A percentile compares a stretch with the other conserved stretches of the same genome.
These are phyloP conservation scores for Rhodophaea formosa DNA, from an alignment of 2,888 invertebrate species.

Conservation along the genomic window DNA sequence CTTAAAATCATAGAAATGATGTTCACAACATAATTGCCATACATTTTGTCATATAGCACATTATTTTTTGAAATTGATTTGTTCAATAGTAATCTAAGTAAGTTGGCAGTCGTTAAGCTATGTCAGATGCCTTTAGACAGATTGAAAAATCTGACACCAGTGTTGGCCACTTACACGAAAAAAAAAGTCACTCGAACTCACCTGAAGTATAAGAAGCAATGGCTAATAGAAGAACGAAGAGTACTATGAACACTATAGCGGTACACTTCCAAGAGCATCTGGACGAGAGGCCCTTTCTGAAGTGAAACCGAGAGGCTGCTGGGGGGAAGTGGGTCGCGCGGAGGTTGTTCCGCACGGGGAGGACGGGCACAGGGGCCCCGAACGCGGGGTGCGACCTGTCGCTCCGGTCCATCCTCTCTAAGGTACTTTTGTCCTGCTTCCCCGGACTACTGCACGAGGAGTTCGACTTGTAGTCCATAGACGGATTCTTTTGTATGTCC, in stretches of 20 bases:
- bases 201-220: constrained; percentile 94
- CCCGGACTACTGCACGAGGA: constrained; percentile 93
- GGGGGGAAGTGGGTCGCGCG: constrained; percentile 88
- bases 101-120: too few relatives aligned
- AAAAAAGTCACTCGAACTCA: constrained; percentile 52
- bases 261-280: constrained; percentile 96
- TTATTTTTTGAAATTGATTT: too few relatives aligned
- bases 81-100: too few relatives aligned
- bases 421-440: constrained; percentile 79
- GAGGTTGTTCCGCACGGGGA: constrained; percentile 88
- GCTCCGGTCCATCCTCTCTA: constrained; percentile 78
- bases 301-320: constrained; percentile 89
- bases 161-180: constrained; percentile 22
- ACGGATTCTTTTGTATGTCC: constrained; percentile 91
- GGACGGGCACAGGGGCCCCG: constrained; percentile 86
- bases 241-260: constrained; percentile 92
- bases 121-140: too few relatives aligned
- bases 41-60: too few relatives aligned
- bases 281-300: constrained; percentile 91
- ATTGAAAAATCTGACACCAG: too few relatives aligned
- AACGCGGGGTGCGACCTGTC: constrained; percentile 84
- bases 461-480: constrained; percentile 93
- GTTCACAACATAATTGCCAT: too few relatives aligned
- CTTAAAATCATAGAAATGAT: too few relatives aligned
- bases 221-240: constrained; percentile 90